Base-by-base conservation (phyloP, 2,113 vertebrate genomes). In the Meriones unguiculatus region DNA sequence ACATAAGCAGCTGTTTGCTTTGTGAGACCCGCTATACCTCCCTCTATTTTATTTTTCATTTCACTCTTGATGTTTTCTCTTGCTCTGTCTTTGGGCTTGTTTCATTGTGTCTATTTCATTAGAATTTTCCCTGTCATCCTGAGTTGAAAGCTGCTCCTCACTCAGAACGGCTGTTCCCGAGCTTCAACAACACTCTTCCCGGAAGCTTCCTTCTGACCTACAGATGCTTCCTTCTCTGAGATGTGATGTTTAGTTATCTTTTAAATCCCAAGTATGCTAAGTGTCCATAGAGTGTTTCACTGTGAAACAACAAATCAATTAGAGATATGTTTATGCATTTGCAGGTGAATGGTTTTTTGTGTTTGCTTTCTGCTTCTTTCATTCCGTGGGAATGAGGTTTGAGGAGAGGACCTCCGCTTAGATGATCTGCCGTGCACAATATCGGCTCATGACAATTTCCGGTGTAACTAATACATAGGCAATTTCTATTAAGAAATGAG, bases 261-360 rank as follows among this genome's bases (percentile, higher is more conserved):
- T 28, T 72, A 81, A 18, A 28, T 75, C 88, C 35, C 88, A 93
- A 87, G 87, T 69, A 46, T n/a, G 6, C 70, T 62, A 94, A 65
- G 88, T 77, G 67, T 91, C 30, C 62, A 54, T 30, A 57, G 30
- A 85, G 67, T 13, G 4, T 87, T 90, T 97, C 28, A 41, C 32
- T 20, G 52, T 67, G 89, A 94, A 54, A 3, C 13, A 93, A 24
- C 78, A 32, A 93, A 50, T 87, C 78, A 87, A 80, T 70, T 91
- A 91, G n/a, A 89, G 95, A 81, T 87, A 30, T 28, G n/a, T 89
- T 82, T 72, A 7, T 89, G 81, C 35, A 57, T 95, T 62, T 96
- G 17, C 62, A 87, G 62, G 38, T 86, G 20, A 84, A 59, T 86
- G 73, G 13, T 32, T 90, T 87, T 64, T 73, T 38, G 11, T 30